Base-by-base conservation (phyloP, 2,888 invertebrate species). In the Drosophila algonquin region DNA sequence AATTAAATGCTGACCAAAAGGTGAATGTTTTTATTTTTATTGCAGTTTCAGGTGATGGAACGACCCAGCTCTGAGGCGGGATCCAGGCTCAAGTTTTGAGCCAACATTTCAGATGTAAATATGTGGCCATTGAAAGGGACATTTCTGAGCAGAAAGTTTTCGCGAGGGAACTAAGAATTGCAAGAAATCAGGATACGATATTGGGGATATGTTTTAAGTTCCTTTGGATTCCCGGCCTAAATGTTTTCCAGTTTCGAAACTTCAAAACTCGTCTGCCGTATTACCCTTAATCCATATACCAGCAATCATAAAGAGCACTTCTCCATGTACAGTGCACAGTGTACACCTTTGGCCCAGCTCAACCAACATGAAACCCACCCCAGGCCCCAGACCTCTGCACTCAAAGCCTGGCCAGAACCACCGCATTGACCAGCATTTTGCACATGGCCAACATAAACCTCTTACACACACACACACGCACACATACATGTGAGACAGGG, bases 1-100 rank as follows among this genome's bases (percentile, higher is more conserved):
- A 81, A 87, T 82, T 84, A 81, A 87, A 69, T 76, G 63, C 63
- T 74, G 79, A 27, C 79, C 60, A 61, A 60, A 61, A 73, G 70
- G 56, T 50, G 50, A 68, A 63, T 79, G 67, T 65, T 65, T 63
- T 52, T 50, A 35, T 35, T 51, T 51, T 54, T 53, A 24, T 45
- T n/a, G 51, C 10, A 51, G 21, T 57, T 24, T 24, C 44, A 40
- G 7, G 14, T 40, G 14, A 40, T 40, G 40, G 40, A 12, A 35
- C 5, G 4, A 35, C 10, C 35, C 3, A 12, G 3, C 10, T 12
- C 35, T 12, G 35, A 12, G 10, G 35, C 10, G 30, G 30, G 9
- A 4, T 4, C 1, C 12, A 9, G 32, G 32, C 3, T 12, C 32
- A 35, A 12, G 12, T 18, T 0, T 18, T 21, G 21, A 3, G 10